Conservation (phyloP, 2,113 vertebrate species). For the Astur gentilis region DNA sequence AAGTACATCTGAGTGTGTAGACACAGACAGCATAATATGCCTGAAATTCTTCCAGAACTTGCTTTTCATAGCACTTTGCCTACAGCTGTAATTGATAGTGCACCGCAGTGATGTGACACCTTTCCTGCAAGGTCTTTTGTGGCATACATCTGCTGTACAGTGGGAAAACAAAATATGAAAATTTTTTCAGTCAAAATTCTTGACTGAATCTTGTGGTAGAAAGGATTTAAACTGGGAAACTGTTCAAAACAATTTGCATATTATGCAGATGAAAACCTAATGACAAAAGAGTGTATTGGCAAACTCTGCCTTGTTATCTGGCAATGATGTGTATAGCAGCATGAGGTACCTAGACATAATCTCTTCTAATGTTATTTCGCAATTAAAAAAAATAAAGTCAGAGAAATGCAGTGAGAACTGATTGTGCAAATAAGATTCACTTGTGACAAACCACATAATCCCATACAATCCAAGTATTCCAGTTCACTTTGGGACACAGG, state of each 20-base stretch:
- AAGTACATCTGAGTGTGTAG: not conserved
- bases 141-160: constrained; percentile 61
- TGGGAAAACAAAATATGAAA: constrained; percentile 51
- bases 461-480: not conserved
- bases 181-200: not conserved
- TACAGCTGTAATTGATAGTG: constrained; percentile 33
- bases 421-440: constrained; percentile 47
- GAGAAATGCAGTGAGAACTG: constrained; percentile 21
- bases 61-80: constrained; percentile 16
- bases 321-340: constrained; percentile 40
- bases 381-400: constrained; percentile 58
- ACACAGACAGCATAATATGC: not conserved
- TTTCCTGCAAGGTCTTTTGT: constrained; percentile 60
- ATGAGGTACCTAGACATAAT: constrained; percentile 60
- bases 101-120: not conserved
- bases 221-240: constrained; percentile 66
- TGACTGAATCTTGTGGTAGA: constrained; percentile 52
- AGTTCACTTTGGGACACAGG: constrained; percentile 48
- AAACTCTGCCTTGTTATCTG: constrained; percentile 60
- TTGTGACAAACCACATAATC: not conserved
- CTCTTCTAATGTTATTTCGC: constrained; percentile 63
- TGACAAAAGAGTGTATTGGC: constrained; percentile 70
- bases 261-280: constrained; percentile 72
- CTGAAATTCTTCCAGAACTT: constrained; percentile 37
- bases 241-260: constrained; percentile 65